phyloP scores from a whole-genome alignment of 2,888 invertebrate genomes.

The Drosophila emarginata region DNA sequence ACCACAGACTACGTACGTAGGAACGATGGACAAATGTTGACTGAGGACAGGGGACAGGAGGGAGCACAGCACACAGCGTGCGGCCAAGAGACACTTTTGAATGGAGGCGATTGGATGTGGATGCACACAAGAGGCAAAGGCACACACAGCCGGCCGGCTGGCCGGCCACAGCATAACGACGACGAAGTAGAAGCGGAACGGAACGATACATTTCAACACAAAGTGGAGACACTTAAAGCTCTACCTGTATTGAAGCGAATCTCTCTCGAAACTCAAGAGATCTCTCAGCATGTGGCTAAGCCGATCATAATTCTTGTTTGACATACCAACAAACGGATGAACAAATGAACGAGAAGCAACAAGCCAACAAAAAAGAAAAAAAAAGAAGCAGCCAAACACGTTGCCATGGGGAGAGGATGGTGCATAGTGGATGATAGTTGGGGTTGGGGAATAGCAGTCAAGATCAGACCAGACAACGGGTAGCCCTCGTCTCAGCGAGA shows the following conservation, averaged over 20 bases:
- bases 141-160: not conserved
- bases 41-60: not conserved
- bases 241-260: constrained; percentile 68
- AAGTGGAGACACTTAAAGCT: constrained; percentile 78
- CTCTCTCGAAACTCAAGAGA: constrained; percentile 28
- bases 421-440: not conserved
- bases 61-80: constrained; percentile 52
- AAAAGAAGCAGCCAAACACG: constrained; percentile 4
- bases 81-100: constrained; percentile 75
- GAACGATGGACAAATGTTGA: not conserved
- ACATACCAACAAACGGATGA: constrained; percentile 78
- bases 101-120: constrained; percentile 42
- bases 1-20: constrained; percentile 48
- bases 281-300: constrained; percentile 81
- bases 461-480: constrained; percentile 65
- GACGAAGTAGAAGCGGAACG: constrained; percentile 27
- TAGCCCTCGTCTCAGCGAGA: constrained; percentile 74
- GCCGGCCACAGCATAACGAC: not conserved
- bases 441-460: constrained; percentile 22
- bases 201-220: constrained; percentile 76
- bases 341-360: constrained; percentile 74
- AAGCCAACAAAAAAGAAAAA: constrained; percentile 8
- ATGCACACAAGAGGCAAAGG: constrained; percentile 6
- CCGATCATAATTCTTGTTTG: constrained; percentile 82
- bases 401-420: constrained; percentile 8